phyloP scores from a whole-genome alignment of 2,888 invertebrate genomes.

The Schrankia costaestrigalis region DNA sequence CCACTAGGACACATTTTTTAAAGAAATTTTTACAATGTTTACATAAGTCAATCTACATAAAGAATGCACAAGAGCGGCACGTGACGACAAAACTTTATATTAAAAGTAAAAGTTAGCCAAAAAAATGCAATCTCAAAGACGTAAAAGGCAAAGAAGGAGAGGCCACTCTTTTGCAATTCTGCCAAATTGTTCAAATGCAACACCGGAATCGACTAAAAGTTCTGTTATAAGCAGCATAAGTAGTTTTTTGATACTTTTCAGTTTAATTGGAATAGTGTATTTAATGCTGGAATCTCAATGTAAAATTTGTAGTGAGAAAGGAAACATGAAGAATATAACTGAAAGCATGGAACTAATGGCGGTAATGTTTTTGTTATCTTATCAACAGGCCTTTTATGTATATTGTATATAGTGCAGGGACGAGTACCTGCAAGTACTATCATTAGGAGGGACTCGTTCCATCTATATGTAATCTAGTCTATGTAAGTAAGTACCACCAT shows the following conservation, averaged over 20 bases:
- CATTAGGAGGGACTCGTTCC: no score
- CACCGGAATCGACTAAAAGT: conserved; percentile 20
- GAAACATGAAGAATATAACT: conserved; percentile 44
- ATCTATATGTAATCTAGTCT: no score
- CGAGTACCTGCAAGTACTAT: no score
- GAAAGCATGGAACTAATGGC: conserved; percentile 54
- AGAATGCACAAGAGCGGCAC: neutral
- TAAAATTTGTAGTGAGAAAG: conserved; percentile 42
- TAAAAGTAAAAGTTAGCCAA: neutral
- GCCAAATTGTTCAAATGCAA: conserved; percentile 3
- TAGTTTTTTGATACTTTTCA: conserved; percentile 47
- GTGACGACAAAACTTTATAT: neutral
- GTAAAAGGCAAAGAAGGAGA: conserved; percentile 47
- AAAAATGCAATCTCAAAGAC: conserved; percentile 49
- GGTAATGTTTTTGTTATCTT: conserved; percentile 38
- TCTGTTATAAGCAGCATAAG: conserved; percentile 37
- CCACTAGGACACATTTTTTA: no score
- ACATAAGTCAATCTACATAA: no score
- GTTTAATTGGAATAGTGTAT: conserved; percentile 50
- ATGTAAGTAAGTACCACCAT: no score
- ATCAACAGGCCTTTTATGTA: no score
- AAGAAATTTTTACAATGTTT: no score
- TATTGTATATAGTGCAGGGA: no score
- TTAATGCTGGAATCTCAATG: conserved; percentile 59
- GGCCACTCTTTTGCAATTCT: conserved; percentile 25